These are phyloP conservation scores for Philotrypesis tridentata DNA, from an alignment of 1,140 invertebrate genomes.

Conservation along the genomic window DNA sequence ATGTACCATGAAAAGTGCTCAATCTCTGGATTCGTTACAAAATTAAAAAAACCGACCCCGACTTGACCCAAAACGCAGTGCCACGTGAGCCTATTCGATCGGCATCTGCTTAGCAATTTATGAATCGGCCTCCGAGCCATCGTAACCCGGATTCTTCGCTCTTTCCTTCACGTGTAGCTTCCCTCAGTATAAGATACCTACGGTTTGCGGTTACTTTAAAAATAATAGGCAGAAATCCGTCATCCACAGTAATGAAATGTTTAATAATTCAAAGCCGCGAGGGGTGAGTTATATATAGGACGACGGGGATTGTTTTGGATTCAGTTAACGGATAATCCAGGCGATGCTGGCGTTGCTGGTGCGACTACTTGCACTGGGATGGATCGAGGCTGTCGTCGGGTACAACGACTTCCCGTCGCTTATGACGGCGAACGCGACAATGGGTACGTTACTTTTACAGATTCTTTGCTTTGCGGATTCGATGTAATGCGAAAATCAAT, in stretches of 20 bases:
- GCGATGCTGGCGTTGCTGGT: constrained; percentile 60
- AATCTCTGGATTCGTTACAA: not conserved
- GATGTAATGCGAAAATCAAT: no score
- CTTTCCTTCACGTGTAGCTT: not conserved
- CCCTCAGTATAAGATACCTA: not conserved
- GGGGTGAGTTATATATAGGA: not conserved
- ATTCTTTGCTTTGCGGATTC: no score
- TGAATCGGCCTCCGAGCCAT: constrained; percentile 10
- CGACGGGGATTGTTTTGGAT: not conserved
- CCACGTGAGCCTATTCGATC: not conserved
- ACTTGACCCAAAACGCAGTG: not conserved
- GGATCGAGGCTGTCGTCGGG: not conserved
- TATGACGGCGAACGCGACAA: constrained; percentile 80
- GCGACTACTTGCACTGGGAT: constrained; percentile 34
- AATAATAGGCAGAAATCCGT: not conserved
- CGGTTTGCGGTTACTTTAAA: not conserved
- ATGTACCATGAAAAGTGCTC: no score
- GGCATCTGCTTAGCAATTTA: constrained; percentile 29
- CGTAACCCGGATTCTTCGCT: constrained; percentile 23
- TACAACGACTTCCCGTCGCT: constrained; percentile 80
- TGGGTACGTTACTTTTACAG: constrained; percentile 74
- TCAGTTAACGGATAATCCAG: not conserved
- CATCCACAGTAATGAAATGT: constrained; percentile 29
- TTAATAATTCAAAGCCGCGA: constrained; percentile 43
- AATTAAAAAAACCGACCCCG: not conserved